Evolutionary conservation across 35 echinoderm and acorn worm genomes (phyloP), one percentile per base, ranked within the genome.

Genomic region (Holothuria glaberrima): DNA sequence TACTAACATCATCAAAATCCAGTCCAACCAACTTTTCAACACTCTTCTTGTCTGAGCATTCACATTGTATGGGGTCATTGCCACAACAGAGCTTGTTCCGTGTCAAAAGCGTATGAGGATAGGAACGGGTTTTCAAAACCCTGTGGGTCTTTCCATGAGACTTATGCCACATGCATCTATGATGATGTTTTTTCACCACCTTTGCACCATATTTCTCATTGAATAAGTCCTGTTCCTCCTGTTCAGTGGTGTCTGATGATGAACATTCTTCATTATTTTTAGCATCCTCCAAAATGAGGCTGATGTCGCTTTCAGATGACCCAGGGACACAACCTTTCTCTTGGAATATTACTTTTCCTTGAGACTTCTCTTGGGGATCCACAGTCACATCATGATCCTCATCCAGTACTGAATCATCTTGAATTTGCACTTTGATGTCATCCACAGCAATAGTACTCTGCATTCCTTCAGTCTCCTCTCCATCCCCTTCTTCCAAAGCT

Each of bases 261-360:
- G 80, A 35, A 84, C 12, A 13, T 19, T 61, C 80, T 36, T 30
- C 57, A 38, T 33, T 22, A 21, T 31, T 27, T 59, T 48, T 36
- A 48, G 16, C 9, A 28, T 84, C 54, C 52, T 84, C 80, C 33
- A 61, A 12, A 30, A 61, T 84, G 80, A 61, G 52, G 27, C 56
- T 84, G 54, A 84, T 84, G 30, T 84, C 80, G 61, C 80, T 84
- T 27, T 54, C 80, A 6, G 80, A 84, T 22, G 80, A 84, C 2
- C 14, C 26, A 61, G 30, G 56, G 4, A 61, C 13, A 21, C 29
- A 54, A 17, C 25, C 26, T 62, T 20, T 30, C 5, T 82, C 29
- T 84, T 28, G 20, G 41, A 78, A 54, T 17, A 14, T 54, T 17
- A 69, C 66, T 60, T 61, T 57, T 9, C 58, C 46, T 48, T 31